phyloP scores from a whole-genome alignment of 2,113 vertebrate genomes.

The Acrocephalus arundinaceus region DNA sequence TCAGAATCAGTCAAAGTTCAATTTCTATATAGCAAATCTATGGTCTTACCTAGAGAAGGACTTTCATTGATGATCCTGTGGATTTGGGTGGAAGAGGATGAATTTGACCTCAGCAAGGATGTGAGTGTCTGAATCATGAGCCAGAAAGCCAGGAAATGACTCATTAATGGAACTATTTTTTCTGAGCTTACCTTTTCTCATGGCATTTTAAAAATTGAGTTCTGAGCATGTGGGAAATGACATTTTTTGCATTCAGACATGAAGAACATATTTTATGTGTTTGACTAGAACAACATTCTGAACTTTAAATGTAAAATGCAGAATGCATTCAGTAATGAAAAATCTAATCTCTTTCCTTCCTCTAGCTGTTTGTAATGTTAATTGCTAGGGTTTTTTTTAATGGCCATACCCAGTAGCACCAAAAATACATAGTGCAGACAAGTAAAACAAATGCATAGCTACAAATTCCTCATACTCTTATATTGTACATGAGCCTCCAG shows the following conservation, averaged over 20 bases:
- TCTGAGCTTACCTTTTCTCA: neutral
- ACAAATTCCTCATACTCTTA: neutral
- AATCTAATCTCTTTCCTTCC: neutral
- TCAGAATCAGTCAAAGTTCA: neutral
- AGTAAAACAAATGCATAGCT: neutral
- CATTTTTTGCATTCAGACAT: neutral
- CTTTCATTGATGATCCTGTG: neutral
- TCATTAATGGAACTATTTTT: neutral
- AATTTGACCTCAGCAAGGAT: neutral
- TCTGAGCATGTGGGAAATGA: conserved; percentile 27
- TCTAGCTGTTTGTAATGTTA: neutral
- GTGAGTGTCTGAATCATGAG: neutral
- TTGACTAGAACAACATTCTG: neutral
- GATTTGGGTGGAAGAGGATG: neutral
- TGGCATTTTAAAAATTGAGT: conserved; percentile 5
- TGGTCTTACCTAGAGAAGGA: neutral
- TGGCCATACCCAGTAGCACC: neutral
- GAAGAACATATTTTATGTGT: neutral
- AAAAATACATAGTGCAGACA: neutral
- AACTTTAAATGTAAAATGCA: conserved; percentile 8
- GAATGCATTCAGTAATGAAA: conserved; percentile 5
- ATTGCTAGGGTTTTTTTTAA: neutral
- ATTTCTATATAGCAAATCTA: neutral
- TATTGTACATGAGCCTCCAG: neutral
- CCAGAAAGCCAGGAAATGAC: conserved; percentile 27